phyloP scores from a whole-genome alignment of 2,113 vertebrate species.

The Cnemophilus loriae region DNA sequence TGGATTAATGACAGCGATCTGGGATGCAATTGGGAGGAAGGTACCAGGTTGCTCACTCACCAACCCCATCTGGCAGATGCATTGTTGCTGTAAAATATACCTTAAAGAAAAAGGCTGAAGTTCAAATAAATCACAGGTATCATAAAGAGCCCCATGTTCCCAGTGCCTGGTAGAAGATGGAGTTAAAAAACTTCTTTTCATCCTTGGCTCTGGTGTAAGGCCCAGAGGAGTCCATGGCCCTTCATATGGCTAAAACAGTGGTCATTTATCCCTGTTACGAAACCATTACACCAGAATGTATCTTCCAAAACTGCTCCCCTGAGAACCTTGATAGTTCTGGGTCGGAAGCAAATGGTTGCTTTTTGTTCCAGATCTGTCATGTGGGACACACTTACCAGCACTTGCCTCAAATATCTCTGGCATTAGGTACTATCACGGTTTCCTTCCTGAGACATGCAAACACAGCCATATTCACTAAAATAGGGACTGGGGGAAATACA shows the following conservation, averaged over 20 bases:
- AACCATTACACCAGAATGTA: background rate
- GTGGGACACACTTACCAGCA: background rate
- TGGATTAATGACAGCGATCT: background rate
- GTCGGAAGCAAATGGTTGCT: background rate
- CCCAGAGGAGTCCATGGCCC: background rate
- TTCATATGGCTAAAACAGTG: background rate
- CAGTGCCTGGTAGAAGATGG: background rate
- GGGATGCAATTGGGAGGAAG: background rate
- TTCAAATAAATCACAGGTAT: background rate
- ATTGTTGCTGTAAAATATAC: background rate
- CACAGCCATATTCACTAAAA: background rate
- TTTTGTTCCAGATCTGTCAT: background rate
- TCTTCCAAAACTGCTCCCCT: background rate
- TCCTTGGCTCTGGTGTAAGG: background rate
- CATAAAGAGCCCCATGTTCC: background rate
- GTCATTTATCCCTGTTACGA: background rate
- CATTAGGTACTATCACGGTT: background rate
- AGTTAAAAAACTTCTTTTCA: background rate
- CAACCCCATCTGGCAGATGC: background rate
- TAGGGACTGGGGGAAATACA: background rate
- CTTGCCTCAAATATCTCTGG: background rate
- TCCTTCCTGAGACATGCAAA: background rate
- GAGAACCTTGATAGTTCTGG: background rate
- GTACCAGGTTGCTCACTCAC: background rate
- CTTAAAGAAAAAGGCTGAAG: background rate